Evolutionary conservation across 2,888 invertebrate genomes (phyloP), one percentile per base, ranked within the genome.

Genomic region (Dinocampus coccinellae): DNA sequence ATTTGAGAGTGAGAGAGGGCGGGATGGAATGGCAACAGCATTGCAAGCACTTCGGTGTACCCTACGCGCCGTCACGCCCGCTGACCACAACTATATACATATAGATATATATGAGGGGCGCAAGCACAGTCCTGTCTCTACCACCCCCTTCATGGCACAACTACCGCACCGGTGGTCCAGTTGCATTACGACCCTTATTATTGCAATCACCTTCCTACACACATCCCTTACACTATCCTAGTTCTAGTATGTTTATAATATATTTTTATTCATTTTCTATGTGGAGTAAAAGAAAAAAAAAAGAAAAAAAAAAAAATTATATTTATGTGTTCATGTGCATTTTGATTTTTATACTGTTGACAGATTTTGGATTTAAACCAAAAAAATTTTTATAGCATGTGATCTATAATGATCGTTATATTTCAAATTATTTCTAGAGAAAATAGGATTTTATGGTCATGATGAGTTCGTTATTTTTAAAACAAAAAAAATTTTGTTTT

Each of bases 81-180:
- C 85, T 84, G 85, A 84, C 85, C 85, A 81, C 85, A 84, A 82
- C 85, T 85, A 84, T 84, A 83, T 83, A 85, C 82, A n/a, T n/a
- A n/a, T n/a, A n/a, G n/a, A n/a, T n/a, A n/a, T n/a, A n/a, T n/a
- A n/a, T n/a, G n/a, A n/a, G 83, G 84, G 83, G 79, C 77, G 80
- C 75, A 75, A 77, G 76, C 76, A 76, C 76, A 76, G 74, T 75
- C 75, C 65, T 75, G 73, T 73, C 72, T 75, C 74, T 72, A 63
- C 70, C 65, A 73, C 70, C 70, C 57, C 53, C 67, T 60, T 61
- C 72, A 42, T 64, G 57, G 57, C 65, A 69, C 58, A 63, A 60
- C 58, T 61, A 58, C 73, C 68, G 67, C 73, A 66, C 70, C 58
- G 63, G 75, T 62, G 73, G 75, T 73, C 60, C 53, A 66, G 70